Evolutionary conservation across 2,797 vertebrate genomes (phyloP).

Genomic region (Aphelocoma californica): DNA sequence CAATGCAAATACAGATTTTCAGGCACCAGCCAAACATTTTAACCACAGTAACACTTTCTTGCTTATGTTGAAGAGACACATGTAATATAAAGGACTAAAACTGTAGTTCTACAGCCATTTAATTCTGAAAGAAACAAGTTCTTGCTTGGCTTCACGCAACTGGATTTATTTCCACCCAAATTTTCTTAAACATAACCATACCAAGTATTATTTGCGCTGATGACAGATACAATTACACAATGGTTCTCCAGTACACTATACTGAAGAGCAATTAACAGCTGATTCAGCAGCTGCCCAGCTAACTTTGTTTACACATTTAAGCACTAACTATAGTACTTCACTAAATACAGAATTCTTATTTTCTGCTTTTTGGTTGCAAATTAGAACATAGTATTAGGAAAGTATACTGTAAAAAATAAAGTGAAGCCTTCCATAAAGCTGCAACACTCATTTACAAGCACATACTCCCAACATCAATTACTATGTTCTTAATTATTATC

Average conservation of each 20-base stretch:
- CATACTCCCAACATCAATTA: neutral
- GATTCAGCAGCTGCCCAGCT: neutral
- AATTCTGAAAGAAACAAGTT: neutral
- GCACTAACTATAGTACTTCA: neutral
- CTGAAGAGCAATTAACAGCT: neutral
- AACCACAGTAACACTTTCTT: neutral
- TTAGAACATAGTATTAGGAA: neutral
- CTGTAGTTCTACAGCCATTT: neutral
- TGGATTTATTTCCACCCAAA: neutral
- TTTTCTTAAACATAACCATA: neutral
- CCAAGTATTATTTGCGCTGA: neutral
- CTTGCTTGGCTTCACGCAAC: neutral
- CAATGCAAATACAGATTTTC: neutral
- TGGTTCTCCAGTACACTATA: neutral
- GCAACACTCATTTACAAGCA: neutral
- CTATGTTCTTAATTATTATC: neutral
- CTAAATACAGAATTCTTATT: neutral
- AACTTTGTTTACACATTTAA: neutral
- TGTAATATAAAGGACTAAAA: neutral
- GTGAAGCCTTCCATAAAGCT: neutral
- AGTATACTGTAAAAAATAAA: neutral
- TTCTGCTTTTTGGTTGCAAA: neutral
- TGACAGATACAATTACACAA: neutral
- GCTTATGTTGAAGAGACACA: neutral
- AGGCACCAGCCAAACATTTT: neutral